A percentile compares a stretch with the other conserved stretches of the same genome.
Conservation (phyloP, 92 coral and sea anemone species). For the Muricea muricata region DNA sequence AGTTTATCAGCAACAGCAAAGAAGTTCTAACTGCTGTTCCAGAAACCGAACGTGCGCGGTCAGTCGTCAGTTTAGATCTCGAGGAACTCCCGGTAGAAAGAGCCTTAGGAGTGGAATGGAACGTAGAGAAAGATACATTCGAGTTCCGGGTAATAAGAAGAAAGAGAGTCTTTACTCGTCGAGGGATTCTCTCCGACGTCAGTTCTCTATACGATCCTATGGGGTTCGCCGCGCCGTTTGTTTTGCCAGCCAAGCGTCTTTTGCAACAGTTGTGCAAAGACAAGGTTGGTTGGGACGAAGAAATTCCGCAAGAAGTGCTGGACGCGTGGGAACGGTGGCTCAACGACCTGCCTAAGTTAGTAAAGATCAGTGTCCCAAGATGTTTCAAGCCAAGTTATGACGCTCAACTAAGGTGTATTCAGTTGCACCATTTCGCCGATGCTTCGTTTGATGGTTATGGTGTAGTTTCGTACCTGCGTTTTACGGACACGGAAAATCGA, state of each 20-base stretch:
- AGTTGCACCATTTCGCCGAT: slow-evolving; percentile 2
- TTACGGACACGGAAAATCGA: background rate
- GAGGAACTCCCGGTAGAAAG: too few relatives aligned
- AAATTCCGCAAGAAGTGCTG: background rate
- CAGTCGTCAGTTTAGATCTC: too few relatives aligned
- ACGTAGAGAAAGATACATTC: slow-evolving; percentile 1
- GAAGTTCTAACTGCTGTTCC: too few relatives aligned
- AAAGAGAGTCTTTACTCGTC: too few relatives aligned
- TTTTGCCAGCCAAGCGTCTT: background rate
- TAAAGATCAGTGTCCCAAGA: background rate
- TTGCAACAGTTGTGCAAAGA: background rate
- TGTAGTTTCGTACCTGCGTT: slow-evolving; percentile 5
- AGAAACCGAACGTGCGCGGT: too few relatives aligned
- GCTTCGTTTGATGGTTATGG: slow-evolving; percentile 21
- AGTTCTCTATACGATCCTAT: too few relatives aligned
- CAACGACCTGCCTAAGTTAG: background rate
- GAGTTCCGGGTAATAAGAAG: background rate
- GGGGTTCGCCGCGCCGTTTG: too few relatives aligned
- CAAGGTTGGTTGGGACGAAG: slow-evolving; percentile 7
- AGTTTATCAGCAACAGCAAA: too few relatives aligned
- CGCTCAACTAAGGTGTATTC: background rate
- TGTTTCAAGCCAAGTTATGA: background rate
- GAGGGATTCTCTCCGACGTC: too few relatives aligned
- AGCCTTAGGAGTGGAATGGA: background rate
- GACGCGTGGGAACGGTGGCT: background rate